Conservation (phyloP, 2,113 vertebrate genomes). For the Periophthalmodon schlosseri region DNA sequence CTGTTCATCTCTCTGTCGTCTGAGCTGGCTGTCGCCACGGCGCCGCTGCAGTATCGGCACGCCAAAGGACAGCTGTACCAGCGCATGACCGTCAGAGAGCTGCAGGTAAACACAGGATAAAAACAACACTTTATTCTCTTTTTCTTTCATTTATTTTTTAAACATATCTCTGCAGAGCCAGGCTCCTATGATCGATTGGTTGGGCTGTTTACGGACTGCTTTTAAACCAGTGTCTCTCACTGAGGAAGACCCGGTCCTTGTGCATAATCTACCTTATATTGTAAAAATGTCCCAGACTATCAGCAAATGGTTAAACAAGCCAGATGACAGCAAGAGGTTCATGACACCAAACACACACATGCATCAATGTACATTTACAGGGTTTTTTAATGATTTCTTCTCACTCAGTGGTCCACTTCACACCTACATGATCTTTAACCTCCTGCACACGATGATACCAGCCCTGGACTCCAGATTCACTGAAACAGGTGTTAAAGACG, state of each 20-base stretch:
- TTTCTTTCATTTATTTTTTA: neutral
- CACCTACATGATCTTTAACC: conserved; percentile 76
- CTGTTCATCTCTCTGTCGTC: conserved; percentile 83
- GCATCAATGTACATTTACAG: neutral
- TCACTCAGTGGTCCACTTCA: conserved; percentile 66
- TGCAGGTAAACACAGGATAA: conserved; percentile 77
- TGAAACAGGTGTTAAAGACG: conserved; percentile 48
- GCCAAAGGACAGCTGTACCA: conserved; percentile 77
- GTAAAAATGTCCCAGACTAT: conserved; percentile 82
- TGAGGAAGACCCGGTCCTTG: conserved; percentile 77
- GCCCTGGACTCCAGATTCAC: conserved; percentile 75
- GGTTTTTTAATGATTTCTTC: conserved; percentile 13
- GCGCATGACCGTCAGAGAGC: conserved; percentile 78
- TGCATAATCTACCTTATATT: conserved; percentile 88
- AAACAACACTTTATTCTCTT: neutral
- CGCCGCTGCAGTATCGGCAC: conserved; percentile 74
- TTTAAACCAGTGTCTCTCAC: conserved; percentile 80
- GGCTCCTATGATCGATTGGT: conserved; percentile 88
- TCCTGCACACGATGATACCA: conserved; percentile 76
- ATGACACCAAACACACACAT: conserved; percentile 5
- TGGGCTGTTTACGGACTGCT: conserved; percentile 80
- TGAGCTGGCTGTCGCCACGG: conserved; percentile 75
- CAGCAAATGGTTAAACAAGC: conserved; percentile 54
- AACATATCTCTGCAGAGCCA: conserved; percentile 71
- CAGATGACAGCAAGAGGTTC: conserved; percentile 55